Evolutionary conservation across 2,797 vertebrate genomes (phyloP).

Genomic region (Melopsittacus undulatus): DNA sequence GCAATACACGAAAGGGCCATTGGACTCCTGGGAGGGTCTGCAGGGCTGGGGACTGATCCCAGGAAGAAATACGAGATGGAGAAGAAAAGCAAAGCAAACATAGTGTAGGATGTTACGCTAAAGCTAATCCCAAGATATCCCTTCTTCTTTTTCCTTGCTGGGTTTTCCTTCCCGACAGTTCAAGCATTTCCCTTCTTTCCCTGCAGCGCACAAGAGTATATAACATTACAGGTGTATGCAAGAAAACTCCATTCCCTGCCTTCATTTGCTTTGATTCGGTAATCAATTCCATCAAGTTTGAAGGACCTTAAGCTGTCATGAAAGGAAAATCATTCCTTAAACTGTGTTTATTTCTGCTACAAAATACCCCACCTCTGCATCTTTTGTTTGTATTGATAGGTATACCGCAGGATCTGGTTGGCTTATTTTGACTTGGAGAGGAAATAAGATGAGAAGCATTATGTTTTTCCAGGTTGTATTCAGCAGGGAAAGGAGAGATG

Average conservation of each 20-base stretch:
- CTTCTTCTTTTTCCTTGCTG: neutral
- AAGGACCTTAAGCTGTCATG: constrained; percentile 44
- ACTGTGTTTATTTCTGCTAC: constrained; percentile 19
- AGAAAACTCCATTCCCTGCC: neutral
- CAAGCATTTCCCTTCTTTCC: neutral
- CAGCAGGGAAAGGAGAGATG: constrained; percentile 13
- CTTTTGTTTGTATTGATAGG: constrained; percentile 48
- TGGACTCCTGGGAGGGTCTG: constrained; percentile 57
- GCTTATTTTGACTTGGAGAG: constrained; percentile 45
- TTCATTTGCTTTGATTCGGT: constrained; percentile 51
- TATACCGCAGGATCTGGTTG: constrained; percentile 18
- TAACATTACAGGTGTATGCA: neutral
- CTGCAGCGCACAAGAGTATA: neutral
- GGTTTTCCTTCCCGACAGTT: constrained; percentile 5
- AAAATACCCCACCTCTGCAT: neutral
- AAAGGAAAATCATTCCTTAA: constrained; percentile 48
- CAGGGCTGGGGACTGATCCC: constrained; percentile 40
- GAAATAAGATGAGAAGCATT: constrained; percentile 33
- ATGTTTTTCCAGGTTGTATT: constrained; percentile 37
- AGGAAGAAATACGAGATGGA: constrained; percentile 50
- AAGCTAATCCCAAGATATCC: constrained; percentile 31
- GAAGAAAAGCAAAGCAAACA: constrained; percentile 33
- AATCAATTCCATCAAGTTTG: constrained; percentile 50
- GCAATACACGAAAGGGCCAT: constrained; percentile 50
- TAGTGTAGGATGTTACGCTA: constrained; percentile 6